Evolutionary conservation across 2,113 vertebrate genomes (phyloP).

Genomic region (Rhinogobius similis): DNA sequence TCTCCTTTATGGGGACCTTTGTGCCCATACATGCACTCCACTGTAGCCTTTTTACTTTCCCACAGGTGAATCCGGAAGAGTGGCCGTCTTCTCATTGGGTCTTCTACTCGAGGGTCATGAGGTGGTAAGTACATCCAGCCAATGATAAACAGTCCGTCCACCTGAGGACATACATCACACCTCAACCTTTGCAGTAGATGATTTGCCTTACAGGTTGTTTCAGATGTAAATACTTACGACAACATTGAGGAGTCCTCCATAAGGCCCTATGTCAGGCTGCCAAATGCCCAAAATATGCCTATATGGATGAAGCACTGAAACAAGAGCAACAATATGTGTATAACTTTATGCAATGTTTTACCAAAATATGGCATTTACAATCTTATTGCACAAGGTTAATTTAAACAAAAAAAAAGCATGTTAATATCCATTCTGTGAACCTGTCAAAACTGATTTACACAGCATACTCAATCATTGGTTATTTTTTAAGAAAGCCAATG

Average conservation of each 20-base stretch:
- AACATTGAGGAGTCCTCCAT: conserved; percentile 96
- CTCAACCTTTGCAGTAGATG: background rate
- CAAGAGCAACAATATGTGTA: conserved; percentile 36
- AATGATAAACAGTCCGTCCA: conserved; percentile 93
- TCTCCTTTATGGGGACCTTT: conserved; percentile 95
- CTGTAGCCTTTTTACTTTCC: conserved; percentile 87
- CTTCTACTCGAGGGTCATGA: conserved; percentile 94
- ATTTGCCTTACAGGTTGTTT: background rate
- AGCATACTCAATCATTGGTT: background rate
- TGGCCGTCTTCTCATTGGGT: conserved; percentile 94
- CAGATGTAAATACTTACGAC: conserved; percentile 82
- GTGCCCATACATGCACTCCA: conserved; percentile 98
- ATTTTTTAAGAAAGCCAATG: conserved; percentile 21
- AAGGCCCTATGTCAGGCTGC: conserved; percentile 98
- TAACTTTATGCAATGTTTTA: conserved; percentile 5
- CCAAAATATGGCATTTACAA: background rate
- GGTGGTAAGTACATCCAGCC: conserved; percentile 99
- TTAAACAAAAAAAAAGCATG: conserved; percentile 12
- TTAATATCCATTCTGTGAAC: conserved; percentile 6
- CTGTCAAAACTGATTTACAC: conserved; percentile 8
- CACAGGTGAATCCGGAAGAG: conserved; percentile 93
- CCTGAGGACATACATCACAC: conserved; percentile 71
- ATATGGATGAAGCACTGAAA: conserved; percentile 91
- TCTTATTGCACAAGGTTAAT: conserved; percentile 5
- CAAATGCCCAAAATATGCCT: conserved; percentile 94